Percentiles rank a stretch among this genome's conserved stretches.
Conservation (phyloP, 1,140 invertebrate species). For the Lepidurus apus region DNA sequence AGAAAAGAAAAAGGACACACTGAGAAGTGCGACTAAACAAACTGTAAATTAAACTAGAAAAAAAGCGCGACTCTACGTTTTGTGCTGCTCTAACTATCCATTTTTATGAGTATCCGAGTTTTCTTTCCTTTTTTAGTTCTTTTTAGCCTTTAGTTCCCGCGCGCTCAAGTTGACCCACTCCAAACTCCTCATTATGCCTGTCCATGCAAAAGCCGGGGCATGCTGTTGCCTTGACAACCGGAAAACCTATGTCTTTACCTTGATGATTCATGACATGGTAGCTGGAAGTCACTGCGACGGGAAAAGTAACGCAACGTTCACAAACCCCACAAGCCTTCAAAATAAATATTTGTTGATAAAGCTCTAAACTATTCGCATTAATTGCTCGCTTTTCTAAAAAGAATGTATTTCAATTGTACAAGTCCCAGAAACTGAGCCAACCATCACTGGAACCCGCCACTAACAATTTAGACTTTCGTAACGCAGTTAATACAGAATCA, state of each 20-base stretch:
- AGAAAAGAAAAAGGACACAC: background rate
- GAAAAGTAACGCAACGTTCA: background rate
- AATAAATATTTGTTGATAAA: background rate
- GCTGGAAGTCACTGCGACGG: background rate
- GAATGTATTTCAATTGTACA: conserved; percentile 26
- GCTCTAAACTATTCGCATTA: no score
- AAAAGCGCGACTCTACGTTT: background rate
- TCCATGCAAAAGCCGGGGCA: conserved; percentile 1
- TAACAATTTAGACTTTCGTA: conserved; percentile 14
- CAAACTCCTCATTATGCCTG: conserved; percentile 9
- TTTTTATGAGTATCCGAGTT: background rate
- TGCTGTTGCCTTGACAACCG: conserved; percentile 20
- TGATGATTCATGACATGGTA: background rate
- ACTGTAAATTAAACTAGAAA: background rate
- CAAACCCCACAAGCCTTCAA: background rate
- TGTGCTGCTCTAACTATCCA: conserved; percentile 3
- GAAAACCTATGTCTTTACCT: conserved; percentile 14
- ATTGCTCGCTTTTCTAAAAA: background rate
- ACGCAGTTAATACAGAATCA: background rate
- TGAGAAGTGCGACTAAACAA: conserved; percentile 13
- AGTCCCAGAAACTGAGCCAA: conserved; percentile 30
- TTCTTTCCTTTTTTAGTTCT: conserved; percentile 1
- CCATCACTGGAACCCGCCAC: conserved; percentile 23
- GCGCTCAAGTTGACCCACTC: conserved; percentile 17
- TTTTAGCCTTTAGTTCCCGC: background rate